Evolutionary conservation across 2,797 vertebrate genomes (phyloP).

Genomic region (Lepilemur ruficaudatus): DNA sequence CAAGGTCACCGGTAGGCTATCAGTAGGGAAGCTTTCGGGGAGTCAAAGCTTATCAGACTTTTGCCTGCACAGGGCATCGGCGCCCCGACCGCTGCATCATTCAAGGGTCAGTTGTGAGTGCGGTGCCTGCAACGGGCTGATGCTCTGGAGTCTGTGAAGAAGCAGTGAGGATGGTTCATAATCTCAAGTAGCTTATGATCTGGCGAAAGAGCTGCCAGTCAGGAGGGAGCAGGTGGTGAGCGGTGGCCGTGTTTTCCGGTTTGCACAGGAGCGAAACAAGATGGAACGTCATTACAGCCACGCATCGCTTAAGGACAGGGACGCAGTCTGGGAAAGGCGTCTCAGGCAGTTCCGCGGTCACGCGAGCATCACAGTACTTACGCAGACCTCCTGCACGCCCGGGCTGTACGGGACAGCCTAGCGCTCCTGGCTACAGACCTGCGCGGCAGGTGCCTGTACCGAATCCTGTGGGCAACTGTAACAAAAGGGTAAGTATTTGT

Average conservation of each 20-base stretch:
- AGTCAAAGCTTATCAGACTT: background rate
- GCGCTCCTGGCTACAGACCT: background rate
- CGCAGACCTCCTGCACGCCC: background rate
- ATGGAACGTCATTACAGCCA: background rate
- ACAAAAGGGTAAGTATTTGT: background rate
- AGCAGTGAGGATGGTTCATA: background rate
- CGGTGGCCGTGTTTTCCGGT: too few relatives aligned
- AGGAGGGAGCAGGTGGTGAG: background rate
- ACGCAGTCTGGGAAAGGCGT: background rate
- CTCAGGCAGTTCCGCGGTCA: background rate
- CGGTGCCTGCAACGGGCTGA: too few relatives aligned
- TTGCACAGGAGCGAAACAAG: background rate
- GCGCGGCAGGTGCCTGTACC: background rate
- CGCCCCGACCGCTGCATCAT: background rate
- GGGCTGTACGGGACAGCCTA: background rate
- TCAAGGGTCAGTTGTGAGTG: background rate
- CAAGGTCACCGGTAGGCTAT: background rate
- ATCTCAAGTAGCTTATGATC: background rate
- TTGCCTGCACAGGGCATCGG: background rate
- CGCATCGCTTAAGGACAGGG: background rate
- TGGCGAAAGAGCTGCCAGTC: background rate
- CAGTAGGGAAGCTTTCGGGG: background rate
- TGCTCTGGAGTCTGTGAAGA: background rate
- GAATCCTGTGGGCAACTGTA: background rate
- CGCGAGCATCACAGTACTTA: background rate